Percentiles rank a stretch among this genome's conserved stretches.
Conservation (phyloP, 2,888 invertebrate genomes). For the Epistrophe grossulariae region DNA sequence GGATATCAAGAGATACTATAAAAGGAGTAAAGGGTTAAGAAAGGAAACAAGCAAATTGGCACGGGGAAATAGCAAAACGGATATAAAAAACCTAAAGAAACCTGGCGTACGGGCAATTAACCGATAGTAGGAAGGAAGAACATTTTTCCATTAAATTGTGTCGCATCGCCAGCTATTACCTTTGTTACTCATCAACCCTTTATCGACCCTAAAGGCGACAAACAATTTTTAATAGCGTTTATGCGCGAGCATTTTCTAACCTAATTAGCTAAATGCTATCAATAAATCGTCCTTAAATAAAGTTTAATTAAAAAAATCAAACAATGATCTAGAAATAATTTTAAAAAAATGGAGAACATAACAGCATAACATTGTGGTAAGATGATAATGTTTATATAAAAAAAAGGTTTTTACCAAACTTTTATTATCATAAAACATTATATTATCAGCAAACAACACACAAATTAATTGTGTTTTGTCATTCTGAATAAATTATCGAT, state of each 20-base stretch:
- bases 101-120: constrained; percentile 67
- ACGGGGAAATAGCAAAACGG: constrained; percentile 45
- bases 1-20: constrained; percentile 68
- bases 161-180: constrained; percentile 47
- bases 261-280: constrained; percentile 70
- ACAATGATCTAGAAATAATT: not conserved
- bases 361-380: no score
- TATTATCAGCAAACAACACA: no score
- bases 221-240: constrained; percentile 70
- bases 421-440: no score
- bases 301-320: constrained; percentile 68
- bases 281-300: constrained; percentile 70
- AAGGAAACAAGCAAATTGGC: constrained; percentile 69
- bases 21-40: constrained; percentile 52
- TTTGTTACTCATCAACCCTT: constrained; percentile 71
- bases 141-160: constrained; percentile 68
- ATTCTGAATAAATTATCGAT: no score
- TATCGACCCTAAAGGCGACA: constrained; percentile 69
- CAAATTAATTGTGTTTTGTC: no score
- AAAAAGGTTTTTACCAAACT: no score
- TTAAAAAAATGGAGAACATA: no score
- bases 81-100: constrained; percentile 49
- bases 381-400: no score
- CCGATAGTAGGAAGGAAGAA: constrained; percentile 33
- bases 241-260: constrained; percentile 73